Evolutionary conservation across 2,113 vertebrate genomes (phyloP).

Genomic region (Platysternon megacephalum): DNA sequence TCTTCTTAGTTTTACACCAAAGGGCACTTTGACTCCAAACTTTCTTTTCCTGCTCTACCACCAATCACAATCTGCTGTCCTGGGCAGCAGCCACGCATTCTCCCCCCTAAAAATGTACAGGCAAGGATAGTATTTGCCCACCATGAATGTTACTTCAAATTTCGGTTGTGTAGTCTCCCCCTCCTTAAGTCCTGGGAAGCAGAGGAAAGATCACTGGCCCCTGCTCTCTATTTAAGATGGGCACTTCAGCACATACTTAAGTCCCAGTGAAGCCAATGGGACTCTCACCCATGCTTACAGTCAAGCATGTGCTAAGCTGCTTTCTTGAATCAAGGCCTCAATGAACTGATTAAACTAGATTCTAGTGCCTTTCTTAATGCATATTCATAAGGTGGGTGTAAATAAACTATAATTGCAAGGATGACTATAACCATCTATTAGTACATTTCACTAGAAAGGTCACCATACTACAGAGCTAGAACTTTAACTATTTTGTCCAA

Average conservation of each 20-base stretch:
- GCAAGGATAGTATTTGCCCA: background rate
- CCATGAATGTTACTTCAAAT: background rate
- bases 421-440: background rate
- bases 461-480: background rate
- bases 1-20: background rate
- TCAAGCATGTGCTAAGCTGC: too few species aligned
- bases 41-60: background rate
- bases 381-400: background rate
- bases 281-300: background rate
- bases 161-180: background rate
- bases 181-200: background rate
- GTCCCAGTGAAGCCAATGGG: too few species aligned
- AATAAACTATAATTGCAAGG: background rate
- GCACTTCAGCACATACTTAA: background rate
- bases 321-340: background rate
- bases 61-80: background rate
- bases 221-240: background rate
- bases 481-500: background rate
- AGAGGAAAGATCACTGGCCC: background rate
- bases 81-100: fast-evolving
- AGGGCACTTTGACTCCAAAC: background rate
- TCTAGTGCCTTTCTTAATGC: background rate
- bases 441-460: background rate
- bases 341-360: background rate
- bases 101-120: too few species aligned